A percentile compares a stretch with the other conserved stretches of the same genome.
Conservation (phyloP, 1,140 invertebrate species). For the roundworm (Caenorhabditis elegans) region DNA sequence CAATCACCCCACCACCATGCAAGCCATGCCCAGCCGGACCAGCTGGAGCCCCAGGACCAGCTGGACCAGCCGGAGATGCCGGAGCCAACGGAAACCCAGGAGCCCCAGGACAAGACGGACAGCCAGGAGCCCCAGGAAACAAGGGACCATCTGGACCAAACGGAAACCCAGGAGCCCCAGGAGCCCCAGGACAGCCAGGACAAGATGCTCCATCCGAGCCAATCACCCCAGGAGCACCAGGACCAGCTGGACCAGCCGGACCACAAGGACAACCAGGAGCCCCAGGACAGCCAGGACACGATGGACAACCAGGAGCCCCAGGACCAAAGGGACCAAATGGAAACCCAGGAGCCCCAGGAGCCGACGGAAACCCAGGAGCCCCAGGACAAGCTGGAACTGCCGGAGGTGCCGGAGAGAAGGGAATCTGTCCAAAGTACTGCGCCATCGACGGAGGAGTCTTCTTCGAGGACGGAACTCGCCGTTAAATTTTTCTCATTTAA, state of each 20-base stretch:
- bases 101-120: conserved; percentile 40
- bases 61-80: conserved; percentile 47
- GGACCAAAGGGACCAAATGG: conserved; percentile 46
- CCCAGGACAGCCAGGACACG: conserved; percentile 41
- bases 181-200: conserved; percentile 45
- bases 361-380: conserved; percentile 40
- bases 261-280: conserved; percentile 41
- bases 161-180: conserved; percentile 47
- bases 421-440: conserved; percentile 64
- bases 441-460: conserved; percentile 64
- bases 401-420: conserved; percentile 54
- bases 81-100: conserved; percentile 44
- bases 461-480: conserved; percentile 63
- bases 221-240: conserved; percentile 41
- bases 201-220: conserved; percentile 37
- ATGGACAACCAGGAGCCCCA: conserved; percentile 41
- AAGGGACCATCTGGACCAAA: conserved; percentile 46
- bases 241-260: conserved; percentile 40
- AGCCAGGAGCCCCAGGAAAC: conserved; percentile 44
- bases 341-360: conserved; percentile 37
- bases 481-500: conserved; percentile 31
- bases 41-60: conserved; percentile 45
- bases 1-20: conserved; percentile 50
- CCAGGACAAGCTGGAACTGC: conserved; percentile 42
- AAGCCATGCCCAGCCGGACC: conserved; percentile 50